Base-by-base conservation (phyloP, 2,888 invertebrate species). In the Epistrophe eligans region DNA sequence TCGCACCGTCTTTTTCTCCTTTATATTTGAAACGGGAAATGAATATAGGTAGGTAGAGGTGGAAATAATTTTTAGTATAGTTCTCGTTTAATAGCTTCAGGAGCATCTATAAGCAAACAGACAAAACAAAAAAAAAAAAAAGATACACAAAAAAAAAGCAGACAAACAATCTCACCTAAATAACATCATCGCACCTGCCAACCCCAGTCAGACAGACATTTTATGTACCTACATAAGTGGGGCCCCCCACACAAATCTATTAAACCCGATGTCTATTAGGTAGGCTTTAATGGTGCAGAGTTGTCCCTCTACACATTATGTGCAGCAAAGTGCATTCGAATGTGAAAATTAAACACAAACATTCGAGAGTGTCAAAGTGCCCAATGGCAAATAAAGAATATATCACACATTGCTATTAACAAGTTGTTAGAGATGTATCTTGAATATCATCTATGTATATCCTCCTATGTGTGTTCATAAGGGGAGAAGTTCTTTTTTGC, bases 351-450 rank as follows among this genome's bases (percentile, higher is more conserved):
- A 87, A 83, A 83, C 40, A 79, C 87, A 87, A 87, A 87, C 87
- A 87, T 87, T 82, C 45, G 64, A 64, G 58, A 38, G 58, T 60
- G 58, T 58, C 24, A 24, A 3, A 24, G 60, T 60, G 70, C 58
- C 17, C 70, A 74, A 73, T 70, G 58, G 74, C 85, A 87, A 87
- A 87, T 79, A 87, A 83, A 72, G 71, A 82, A 83, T 76, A 79
- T 83, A 79, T 87, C 87, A 87, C 87, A 87, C 87, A 62, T 87
- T 76, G 67, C 79, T 87, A 87, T 87, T 87, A 87, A 83, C 87
- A 83, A 79, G 83, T 76, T 79, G 79, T 74, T 62, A 62, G 5
- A 58, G 17, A 13, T 60, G n/a, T 58, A 17, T 55, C 28, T 58
- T n/a, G 6, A 32, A 32, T 35, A n/a, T 17, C 9, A n/a, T 35